Evolutionary conservation across 1,140 invertebrate species (phyloP).

Genomic region (Phortica variegata): DNA sequence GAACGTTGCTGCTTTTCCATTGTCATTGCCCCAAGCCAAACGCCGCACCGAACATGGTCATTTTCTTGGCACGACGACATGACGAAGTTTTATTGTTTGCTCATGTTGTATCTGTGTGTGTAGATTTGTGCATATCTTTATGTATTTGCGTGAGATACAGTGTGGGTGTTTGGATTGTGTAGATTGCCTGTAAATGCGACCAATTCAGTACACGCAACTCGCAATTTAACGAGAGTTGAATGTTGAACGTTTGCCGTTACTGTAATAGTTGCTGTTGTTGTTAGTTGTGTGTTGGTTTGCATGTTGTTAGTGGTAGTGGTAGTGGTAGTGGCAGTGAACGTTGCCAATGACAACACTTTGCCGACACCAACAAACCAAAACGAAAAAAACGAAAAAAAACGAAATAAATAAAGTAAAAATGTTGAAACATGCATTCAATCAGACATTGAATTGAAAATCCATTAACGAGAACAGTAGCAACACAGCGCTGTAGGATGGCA

Average conservation of each 20-base stretch:
- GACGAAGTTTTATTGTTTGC: conserved; percentile 48
- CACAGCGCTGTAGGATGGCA: conserved; percentile 14
- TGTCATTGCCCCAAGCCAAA: too few relatives aligned
- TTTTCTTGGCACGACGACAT: conserved; percentile 29
- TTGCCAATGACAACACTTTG: conserved; percentile 40
- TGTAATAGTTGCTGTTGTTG: conserved; percentile 19
- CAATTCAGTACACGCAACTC: conserved; percentile 47
- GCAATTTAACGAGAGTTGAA: neutral
- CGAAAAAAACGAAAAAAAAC: conserved; percentile 1
- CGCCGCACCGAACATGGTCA: too few relatives aligned
- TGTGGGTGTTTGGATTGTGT: conserved; percentile 1
- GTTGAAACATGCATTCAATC: conserved; percentile 47
- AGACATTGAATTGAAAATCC: conserved; percentile 54
- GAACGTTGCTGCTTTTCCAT: conserved; percentile 11
- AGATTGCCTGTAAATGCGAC: conserved; percentile 34
- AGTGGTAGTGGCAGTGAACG: conserved; percentile 38
- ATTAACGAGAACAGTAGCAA: conserved; percentile 45
- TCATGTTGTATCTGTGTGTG: conserved; percentile 19
- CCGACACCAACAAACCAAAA: conserved; percentile 31
- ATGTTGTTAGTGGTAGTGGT: conserved; percentile 33
- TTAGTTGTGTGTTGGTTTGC: conserved; percentile 10
- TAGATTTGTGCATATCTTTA: neutral
- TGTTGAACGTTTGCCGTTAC: conserved; percentile 9
- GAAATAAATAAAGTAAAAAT: conserved; percentile 16
- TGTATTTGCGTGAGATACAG: neutral